Conservation (phyloP, 2,797 vertebrate genomes). For the Muscicapa striata region DNA sequence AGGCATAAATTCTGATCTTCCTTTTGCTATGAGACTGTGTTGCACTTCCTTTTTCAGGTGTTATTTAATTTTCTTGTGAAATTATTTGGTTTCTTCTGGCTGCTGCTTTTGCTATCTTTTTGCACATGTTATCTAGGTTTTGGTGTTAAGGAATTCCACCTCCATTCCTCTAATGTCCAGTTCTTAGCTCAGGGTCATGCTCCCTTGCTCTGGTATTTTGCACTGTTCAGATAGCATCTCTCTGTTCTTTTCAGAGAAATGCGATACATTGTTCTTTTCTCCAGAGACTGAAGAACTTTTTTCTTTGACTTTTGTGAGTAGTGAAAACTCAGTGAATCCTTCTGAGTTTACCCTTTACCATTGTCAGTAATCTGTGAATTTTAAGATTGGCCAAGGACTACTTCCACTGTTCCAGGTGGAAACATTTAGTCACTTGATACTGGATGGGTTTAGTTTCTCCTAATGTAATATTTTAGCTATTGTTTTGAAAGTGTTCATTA, state of each 20-base stretch:
- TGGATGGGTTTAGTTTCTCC: not conserved
- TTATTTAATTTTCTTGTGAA: not conserved
- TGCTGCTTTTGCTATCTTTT: not conserved
- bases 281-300: not conserved
- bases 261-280: not conserved
- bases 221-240: not conserved
- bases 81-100: not conserved
- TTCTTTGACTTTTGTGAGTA: slow-evolving; percentile 25
- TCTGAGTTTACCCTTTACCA: not conserved
- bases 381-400: not conserved
- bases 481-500: slow-evolving; percentile 32
- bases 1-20: not conserved
- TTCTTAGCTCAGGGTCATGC: not conserved
- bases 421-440: not conserved
- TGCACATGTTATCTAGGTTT: not conserved
- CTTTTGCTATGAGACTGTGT: not conserved
- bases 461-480: not conserved
- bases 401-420: not conserved
- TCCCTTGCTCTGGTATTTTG: not conserved
- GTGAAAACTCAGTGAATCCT: not conserved
- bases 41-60: not conserved
- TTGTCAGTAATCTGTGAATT: not conserved
- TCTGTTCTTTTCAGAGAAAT: not conserved
- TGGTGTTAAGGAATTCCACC: not conserved
- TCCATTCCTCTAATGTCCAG: not conserved